Conservation (phyloP, 2,888 invertebrate genomes). For the Apantesis nais region DNA sequence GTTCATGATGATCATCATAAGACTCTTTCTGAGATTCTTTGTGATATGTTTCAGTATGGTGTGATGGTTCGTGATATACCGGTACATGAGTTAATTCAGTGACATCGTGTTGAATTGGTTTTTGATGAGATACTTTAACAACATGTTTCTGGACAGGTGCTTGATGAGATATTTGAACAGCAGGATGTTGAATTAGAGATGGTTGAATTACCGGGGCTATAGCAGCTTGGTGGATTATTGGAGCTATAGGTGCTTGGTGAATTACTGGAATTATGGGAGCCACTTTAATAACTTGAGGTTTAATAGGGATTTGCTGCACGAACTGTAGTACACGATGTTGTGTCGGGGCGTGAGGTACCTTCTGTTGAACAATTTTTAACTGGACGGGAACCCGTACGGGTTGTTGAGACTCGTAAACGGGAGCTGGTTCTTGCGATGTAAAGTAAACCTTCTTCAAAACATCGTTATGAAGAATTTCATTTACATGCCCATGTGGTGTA, state of each 20-base stretch:
- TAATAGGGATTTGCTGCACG: conserved; percentile 19
- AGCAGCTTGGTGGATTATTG: conserved; percentile 10
- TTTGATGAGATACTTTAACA: background rate
- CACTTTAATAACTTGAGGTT: conserved; percentile 12
- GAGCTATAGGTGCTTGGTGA: conserved; percentile 9
- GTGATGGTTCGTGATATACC: background rate
- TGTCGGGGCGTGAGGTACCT: conserved; percentile 25
- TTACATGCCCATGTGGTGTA: conserved; percentile 20
- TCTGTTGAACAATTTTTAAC: conserved; percentile 32
- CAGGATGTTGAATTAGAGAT: conserved; percentile 4
- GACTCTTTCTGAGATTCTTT: conserved; percentile 33
- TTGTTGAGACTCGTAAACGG: conserved; percentile 48
- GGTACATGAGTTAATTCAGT: conserved; percentile 1
- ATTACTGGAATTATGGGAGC: conserved; percentile 4
- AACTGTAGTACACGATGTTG: conserved; percentile 29
- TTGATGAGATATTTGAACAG: background rate
- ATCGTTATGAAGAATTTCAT: background rate
- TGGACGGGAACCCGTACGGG: conserved; percentile 51
- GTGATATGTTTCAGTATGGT: conserved; percentile 4
- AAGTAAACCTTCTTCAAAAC: conserved; percentile 24
- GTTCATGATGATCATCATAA: conserved; percentile 43
- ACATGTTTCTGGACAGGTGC: conserved; percentile 8
- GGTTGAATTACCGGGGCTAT: background rate
- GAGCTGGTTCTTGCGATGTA: conserved; percentile 40
- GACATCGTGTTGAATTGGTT: conserved; percentile 1